Conservation (phyloP, 2,888 invertebrate genomes). For the Actias luna region DNA sequence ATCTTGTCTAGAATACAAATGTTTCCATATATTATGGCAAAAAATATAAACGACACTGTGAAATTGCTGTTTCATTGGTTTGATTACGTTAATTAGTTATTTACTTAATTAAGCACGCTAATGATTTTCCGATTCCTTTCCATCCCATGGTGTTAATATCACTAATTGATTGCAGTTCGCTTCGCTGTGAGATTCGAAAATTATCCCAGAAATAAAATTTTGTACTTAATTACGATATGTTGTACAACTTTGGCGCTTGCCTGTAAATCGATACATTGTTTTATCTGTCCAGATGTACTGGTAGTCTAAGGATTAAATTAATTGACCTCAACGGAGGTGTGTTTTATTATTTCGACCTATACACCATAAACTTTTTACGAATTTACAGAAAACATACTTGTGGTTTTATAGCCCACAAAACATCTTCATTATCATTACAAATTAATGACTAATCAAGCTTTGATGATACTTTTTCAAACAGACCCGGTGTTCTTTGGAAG, state of each 20-base stretch:
- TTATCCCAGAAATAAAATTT: not conserved
- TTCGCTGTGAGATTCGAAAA: slow-evolving; percentile 8
- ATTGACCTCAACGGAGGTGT: not conserved
- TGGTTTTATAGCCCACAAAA: not conserved
- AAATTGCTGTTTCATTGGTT: slow-evolving; percentile 26
- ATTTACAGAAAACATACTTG: not conserved
- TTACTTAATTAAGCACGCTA: slow-evolving; percentile 39
- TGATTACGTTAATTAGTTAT: slow-evolving; percentile 41
- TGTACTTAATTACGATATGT: not conserved
- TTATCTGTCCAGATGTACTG: not conserved
- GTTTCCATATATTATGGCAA: not conserved
- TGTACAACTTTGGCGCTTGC: too few relatives aligned
- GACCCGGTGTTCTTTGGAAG: slow-evolving; percentile 41
- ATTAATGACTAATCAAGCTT: slow-evolving; percentile 41
- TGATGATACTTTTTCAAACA: slow-evolving; percentile 50
- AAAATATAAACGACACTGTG: not conserved
- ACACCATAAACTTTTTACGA: not conserved
- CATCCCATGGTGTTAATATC: slow-evolving; percentile 31
- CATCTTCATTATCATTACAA: slow-evolving; percentile 25
- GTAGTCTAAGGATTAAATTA: not conserved
- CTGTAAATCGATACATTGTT: not conserved
- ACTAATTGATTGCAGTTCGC: slow-evolving; percentile 26
- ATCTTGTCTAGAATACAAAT: slow-evolving; percentile 5
- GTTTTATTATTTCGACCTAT: not conserved
- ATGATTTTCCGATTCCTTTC: slow-evolving; percentile 19